phyloP scores from a whole-genome alignment of 2,888 invertebrate genomes.

The Rambutsinella grinnellia region DNA sequence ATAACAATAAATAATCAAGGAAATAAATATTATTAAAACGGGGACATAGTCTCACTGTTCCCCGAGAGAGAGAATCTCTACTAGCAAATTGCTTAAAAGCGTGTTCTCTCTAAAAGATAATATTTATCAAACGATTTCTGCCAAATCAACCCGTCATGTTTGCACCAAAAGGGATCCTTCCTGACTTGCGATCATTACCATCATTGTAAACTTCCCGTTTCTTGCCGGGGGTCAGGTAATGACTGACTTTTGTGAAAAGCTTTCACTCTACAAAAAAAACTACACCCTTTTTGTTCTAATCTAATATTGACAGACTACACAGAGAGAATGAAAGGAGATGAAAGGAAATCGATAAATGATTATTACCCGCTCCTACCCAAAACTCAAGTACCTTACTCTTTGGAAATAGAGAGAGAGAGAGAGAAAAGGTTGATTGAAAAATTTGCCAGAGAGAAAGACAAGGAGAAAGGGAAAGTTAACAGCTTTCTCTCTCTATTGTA shows the following conservation, averaged over 20 bases:
- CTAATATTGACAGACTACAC: conserved; percentile 29
- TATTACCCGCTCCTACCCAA: not conserved
- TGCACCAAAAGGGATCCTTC: too few relatives aligned
- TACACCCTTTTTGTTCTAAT: conserved; percentile 15
- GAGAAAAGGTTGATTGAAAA: conserved; percentile 3
- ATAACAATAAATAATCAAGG: conserved; percentile 10
- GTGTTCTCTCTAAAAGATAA: too few relatives aligned
- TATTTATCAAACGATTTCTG: too few relatives aligned
- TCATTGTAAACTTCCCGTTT: not conserved
- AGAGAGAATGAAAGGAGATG: conserved; percentile 11
- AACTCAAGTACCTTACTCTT: not conserved
- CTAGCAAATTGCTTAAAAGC: too few relatives aligned
- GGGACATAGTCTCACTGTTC: too few relatives aligned
- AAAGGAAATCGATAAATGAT: conserved; percentile 44
- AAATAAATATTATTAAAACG: conserved; percentile 3
- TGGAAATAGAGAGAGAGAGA: not conserved
- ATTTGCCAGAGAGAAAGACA: conserved; percentile 1
- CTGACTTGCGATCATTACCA: not conserved
- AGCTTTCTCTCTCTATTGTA: not conserved
- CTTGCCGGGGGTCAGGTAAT: not conserved
- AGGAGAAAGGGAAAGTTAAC: conserved; percentile 8
- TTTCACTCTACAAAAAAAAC: not conserved
- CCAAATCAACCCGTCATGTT: too few relatives aligned
- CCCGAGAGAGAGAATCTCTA: too few relatives aligned
- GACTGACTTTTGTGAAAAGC: not conserved